Evolutionary conservation across 2,113 vertebrate species (phyloP).

Genomic region (Chaetura pelagica): DNA sequence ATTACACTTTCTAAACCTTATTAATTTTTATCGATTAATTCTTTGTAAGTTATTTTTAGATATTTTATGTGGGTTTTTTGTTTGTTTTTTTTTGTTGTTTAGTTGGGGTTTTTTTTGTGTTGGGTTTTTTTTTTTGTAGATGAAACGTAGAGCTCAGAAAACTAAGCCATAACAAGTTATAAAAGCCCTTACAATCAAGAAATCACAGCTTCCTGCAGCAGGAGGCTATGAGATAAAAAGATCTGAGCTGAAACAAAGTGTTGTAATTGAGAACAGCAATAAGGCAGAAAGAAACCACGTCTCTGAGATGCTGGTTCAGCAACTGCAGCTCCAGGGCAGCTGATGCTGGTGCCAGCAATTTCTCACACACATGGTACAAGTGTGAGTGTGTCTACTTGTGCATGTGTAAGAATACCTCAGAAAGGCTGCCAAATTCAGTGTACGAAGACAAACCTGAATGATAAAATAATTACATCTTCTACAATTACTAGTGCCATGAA

Average conservation of each 20-base stretch:
- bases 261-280: neutral
- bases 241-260: neutral
- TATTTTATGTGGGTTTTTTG: neutral
- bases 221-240: neutral
- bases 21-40: neutral
- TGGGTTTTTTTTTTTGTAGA: neutral
- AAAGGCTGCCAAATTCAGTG: neutral
- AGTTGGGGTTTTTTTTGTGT: neutral
- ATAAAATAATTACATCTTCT: neutral
- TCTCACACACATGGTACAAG: neutral
- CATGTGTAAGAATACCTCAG: neutral
- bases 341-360: neutral
- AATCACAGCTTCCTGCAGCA: neutral
- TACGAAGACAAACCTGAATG: neutral
- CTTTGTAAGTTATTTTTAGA: neutral
- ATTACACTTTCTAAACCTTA: neutral
- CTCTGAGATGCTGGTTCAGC: neutral
- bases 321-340: neutral
- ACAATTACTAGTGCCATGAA: neutral
- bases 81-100: neutral
- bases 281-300: neutral
- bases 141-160: neutral
- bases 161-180: neutral
- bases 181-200: neutral
- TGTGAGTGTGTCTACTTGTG: neutral